Base-by-base conservation (phyloP, 2,113 vertebrate genomes). In the Monopterus albus region DNA sequence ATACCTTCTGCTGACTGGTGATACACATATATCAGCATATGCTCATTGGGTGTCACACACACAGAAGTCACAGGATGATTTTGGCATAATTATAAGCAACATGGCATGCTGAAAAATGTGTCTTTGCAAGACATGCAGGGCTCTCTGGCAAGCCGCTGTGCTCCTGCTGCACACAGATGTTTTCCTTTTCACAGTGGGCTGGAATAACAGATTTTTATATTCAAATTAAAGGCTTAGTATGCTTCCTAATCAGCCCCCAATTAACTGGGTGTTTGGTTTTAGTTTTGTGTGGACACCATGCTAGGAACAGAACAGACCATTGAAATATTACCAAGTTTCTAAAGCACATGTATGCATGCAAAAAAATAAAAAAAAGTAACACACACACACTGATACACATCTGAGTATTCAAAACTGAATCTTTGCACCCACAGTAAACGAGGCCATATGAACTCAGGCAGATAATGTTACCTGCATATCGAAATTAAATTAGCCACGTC, bases 401-500 rank as follows among this genome's bases (percentile, higher is more conserved):
- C 40, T 3, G 31, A 13, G 25, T 55, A 28, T 74, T 63, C 46
- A 65, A 63, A 84, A 77, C n/a, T 68, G 45, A 53, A 67, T 75
- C 39, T 70, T 46, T 52, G 58, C 50, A 70, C 36, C 50, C 21
- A 23, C 2, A 8, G 53, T 82, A 86, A 90, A 89, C 76, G 87
- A 72, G 53, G 59, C 64, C 52, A 64, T 53, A 78, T 71, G 55
- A 58, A 59, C 55, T 64, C 50, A 76, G 63, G 49, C 66, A 86
- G 72, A 86, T 83, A 79, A 38, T 29, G 71, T 85, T 78, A 81
- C 79, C 65, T 11, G 28, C 58, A 18, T 74, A 79, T 79, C 10
- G 3, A 79, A 89, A 88, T 89, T 61, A 85, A 88, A 90, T 91
- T 83, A 90, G 63, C 64, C 49, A 20, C 4, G 10, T 21, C 75